phyloP scores from a whole-genome alignment of 2,888 invertebrate genomes.

The Callyntrura sp. region DNA sequence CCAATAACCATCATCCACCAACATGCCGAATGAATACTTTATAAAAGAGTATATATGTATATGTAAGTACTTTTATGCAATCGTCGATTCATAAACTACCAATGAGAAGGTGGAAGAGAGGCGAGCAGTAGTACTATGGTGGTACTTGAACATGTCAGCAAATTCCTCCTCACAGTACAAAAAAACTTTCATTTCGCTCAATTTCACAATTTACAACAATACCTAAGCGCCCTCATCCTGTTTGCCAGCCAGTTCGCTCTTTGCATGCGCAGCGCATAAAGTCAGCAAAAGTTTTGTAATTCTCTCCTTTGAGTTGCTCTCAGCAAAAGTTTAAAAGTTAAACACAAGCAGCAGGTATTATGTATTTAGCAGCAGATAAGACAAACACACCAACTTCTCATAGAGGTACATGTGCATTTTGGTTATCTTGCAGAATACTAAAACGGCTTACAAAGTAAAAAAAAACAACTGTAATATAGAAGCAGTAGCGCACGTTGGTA shows the following conservation, averaged over 20 bases:
- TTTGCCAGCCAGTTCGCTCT: too few relatives aligned
- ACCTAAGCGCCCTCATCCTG: not conserved
- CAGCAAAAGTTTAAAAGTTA: slow-evolving; percentile 18
- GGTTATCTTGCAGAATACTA: slow-evolving; percentile 9
- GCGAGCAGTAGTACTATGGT: not conserved
- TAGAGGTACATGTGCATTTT: not conserved
- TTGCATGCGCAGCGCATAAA: not conserved
- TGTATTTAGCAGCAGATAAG: slow-evolving; percentile 35
- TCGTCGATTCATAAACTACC: slow-evolving; percentile 15
- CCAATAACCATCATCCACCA: not conserved
- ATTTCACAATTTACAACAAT: slow-evolving; percentile 65
- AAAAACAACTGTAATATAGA: slow-evolving; percentile 1
- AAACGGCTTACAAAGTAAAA: not conserved
- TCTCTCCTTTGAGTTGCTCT: not conserved
- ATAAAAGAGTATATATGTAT: too few relatives aligned
- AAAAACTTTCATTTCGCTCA: slow-evolving; percentile 64
- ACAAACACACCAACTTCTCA: slow-evolving; percentile 3
- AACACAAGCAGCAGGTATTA: too few relatives aligned
- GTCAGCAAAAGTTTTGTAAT: slow-evolving; percentile 15
- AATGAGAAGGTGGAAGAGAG: slow-evolving; percentile 26
- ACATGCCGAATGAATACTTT: not conserved
- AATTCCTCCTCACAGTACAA: slow-evolving; percentile 29
- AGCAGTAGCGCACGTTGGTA: not conserved
- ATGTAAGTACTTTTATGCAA: slow-evolving; percentile 7
- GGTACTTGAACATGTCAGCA: slow-evolving; percentile 45